phyloP scores from a whole-genome alignment of 2,888 invertebrate species.

The Dexiosoma caninum region DNA sequence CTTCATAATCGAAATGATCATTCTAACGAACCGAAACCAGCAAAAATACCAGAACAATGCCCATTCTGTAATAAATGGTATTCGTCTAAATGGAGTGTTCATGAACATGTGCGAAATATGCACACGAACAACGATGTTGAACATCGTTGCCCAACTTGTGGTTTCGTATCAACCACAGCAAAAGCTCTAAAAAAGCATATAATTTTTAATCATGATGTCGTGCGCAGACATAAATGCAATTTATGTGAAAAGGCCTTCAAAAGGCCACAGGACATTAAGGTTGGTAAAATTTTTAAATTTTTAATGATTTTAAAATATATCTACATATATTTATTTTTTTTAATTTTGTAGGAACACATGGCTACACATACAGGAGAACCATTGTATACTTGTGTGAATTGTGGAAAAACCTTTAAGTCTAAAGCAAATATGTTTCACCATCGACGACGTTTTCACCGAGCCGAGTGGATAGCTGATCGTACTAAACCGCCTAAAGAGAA shows the following conservation, averaged over 20 bases:
- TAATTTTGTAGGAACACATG: constrained; percentile 72
- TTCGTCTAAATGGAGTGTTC: constrained; percentile 27
- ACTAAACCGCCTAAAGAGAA: constrained; percentile 56
- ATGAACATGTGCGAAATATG: constrained; percentile 48
- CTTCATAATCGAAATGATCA: constrained; percentile 43
- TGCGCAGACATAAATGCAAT: constrained; percentile 72
- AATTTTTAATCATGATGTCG: constrained; percentile 72
- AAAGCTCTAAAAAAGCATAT: constrained; percentile 73
- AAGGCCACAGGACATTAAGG: constrained; percentile 65
- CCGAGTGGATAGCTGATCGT: constrained; percentile 72
- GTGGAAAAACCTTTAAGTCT: constrained; percentile 73
- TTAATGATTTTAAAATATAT: neutral
- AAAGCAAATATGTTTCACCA: constrained; percentile 74
- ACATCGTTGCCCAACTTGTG: constrained; percentile 69
- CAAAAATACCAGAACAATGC: constrained; percentile 53
- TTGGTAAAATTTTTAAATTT: neutral
- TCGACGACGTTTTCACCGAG: constrained; percentile 72
- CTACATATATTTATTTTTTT: neutral
- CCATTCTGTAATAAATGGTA: constrained; percentile 52
- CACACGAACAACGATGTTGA: constrained; percentile 50
- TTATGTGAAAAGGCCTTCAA: constrained; percentile 76
- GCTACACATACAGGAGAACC: constrained; percentile 73
- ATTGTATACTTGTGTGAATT: constrained; percentile 72
- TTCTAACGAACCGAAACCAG: constrained; percentile 44
- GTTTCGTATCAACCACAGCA: constrained; percentile 72